Conservation (phyloP, 2,888 invertebrate genomes). For the Teinopalpus imperialis region DNA sequence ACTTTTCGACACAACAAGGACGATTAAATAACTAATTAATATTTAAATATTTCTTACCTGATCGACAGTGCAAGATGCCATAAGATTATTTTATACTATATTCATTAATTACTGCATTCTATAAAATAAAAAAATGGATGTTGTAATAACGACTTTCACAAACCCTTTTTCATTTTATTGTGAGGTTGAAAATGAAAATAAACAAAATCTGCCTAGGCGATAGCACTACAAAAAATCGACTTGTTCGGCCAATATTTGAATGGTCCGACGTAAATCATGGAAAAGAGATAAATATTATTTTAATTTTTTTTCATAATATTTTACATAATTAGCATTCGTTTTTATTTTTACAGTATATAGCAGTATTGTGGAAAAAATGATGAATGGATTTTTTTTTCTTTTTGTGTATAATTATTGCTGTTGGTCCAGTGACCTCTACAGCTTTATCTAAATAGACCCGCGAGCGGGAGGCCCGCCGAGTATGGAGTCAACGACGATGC, state of each 20-base stretch:
- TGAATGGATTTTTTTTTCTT: too few species aligned
- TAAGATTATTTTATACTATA: too few species aligned
- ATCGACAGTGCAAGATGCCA: too few species aligned
- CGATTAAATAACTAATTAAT: too few species aligned
- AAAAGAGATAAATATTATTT: conserved; percentile 41
- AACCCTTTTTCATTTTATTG: conserved; percentile 58
- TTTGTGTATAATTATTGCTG: too few species aligned
- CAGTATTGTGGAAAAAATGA: conserved; percentile 49
- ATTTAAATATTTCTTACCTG: too few species aligned
- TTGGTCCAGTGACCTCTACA: too few species aligned
- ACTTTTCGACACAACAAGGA: too few species aligned
- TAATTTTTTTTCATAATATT: conserved; percentile 1
- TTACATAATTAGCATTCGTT: conserved; percentile 3
- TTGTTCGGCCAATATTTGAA: conserved; percentile 15
- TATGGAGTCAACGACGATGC: too few species aligned
- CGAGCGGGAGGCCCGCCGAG: too few species aligned
- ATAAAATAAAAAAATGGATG: conserved; percentile 36
- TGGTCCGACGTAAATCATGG: conserved; percentile 43
- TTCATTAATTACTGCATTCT: too few species aligned
- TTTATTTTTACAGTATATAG: conserved; percentile 47
- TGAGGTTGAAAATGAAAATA: conserved; percentile 32
- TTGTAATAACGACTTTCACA: conserved; percentile 43
- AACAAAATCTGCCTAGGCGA: conserved; percentile 27
- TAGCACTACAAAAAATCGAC: conserved; percentile 23
- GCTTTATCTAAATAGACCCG: too few species aligned